Evolutionary conservation across 64 coral and sea anemone species (phyloP).

Genomic region (Dendrophyllia cribrosa): DNA sequence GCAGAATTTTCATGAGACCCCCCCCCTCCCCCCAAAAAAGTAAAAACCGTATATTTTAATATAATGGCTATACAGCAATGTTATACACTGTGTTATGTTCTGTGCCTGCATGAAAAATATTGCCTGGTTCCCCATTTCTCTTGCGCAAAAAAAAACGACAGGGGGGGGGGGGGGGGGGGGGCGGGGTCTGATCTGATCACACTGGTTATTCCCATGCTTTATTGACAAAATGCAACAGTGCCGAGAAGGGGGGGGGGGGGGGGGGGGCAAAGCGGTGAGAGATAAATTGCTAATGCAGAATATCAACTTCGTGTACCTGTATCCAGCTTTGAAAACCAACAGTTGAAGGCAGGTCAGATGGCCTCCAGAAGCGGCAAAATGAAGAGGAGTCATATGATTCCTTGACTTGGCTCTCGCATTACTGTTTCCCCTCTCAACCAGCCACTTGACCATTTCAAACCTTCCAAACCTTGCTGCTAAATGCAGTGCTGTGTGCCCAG

Average conservation of each 20-base stretch:
- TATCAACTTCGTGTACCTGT: conserved; percentile 23
- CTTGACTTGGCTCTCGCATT: conserved; percentile 63
- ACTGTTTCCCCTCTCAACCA: conserved; percentile 63
- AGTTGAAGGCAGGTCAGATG: conserved; percentile 73
- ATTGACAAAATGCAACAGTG: not conserved
- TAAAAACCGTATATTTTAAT: too few species aligned
- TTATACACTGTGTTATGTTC: too few species aligned
- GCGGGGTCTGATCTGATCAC: too few species aligned
- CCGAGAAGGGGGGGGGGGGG: not conserved
- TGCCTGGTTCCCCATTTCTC: too few species aligned
- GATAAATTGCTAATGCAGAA: not conserved
- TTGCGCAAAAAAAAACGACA: too few species aligned
- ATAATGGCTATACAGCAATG: too few species aligned
- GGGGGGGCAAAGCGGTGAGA: not conserved
- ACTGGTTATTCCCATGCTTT: too few species aligned
- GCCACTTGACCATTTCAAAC: conserved; percentile 84
- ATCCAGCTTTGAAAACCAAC: conserved; percentile 59
- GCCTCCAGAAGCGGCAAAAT: conserved; percentile 86
- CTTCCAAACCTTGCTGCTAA: conserved; percentile 78
- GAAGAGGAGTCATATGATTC: conserved; percentile 87
- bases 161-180: too few species aligned
- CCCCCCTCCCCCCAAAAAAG: too few species aligned
- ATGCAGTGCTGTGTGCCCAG: conserved; percentile 85
- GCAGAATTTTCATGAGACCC: too few species aligned
- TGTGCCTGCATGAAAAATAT: too few species aligned